Evolutionary conservation across 1,140 invertebrate species (phyloP), one percentile per base, ranked within the genome.

Genomic region (Panonychus citri): DNA sequence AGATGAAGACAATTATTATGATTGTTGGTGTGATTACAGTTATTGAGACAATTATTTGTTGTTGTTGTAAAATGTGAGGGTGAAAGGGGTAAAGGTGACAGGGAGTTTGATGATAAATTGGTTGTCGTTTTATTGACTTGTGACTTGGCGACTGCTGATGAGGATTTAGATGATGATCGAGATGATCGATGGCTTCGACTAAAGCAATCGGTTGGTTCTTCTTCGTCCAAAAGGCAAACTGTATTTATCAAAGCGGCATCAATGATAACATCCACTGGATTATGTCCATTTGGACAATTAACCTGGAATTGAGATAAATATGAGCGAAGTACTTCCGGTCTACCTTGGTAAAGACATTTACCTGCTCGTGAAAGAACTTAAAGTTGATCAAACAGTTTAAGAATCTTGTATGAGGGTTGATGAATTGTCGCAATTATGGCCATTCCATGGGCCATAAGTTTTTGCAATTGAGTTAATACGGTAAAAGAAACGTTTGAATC

Each of bases 401-500:
- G 51, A 26, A 48, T 54, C 39, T 54, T 61, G 42, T 39, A 58
- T 19, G 26, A 46, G 24, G 59, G 57, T 27, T 54, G 52, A 54
- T 61, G 59, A 30, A 61, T 61, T 7, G 57, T 53, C 15, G 57
- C 54, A 8, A 61, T 40, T 13, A 54, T 54, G 27, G 52, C 52
- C 21, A 54, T 54, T 10, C 34, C 28, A 25, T 42, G 30, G 10
- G 30, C n/a, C 17, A 21, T 37, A 17, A 54, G 24, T 42, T 37
- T 54, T 39, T 39, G 28, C 34, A 54, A 25, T 42, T 54, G 52
- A 28, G 21, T 21, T 37, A 54, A 26, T 24, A 54, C 52, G 8
- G 27, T 24, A 39, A 26, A 54, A 2, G 28, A 37, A 13, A 54
- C 52, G 52, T 55, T 78, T 62, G 82, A 87, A 69, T 91, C 86